Evolutionary conservation across 2,797 vertebrate genomes (phyloP).

Genomic region (Brachymystax lenok): DNA sequence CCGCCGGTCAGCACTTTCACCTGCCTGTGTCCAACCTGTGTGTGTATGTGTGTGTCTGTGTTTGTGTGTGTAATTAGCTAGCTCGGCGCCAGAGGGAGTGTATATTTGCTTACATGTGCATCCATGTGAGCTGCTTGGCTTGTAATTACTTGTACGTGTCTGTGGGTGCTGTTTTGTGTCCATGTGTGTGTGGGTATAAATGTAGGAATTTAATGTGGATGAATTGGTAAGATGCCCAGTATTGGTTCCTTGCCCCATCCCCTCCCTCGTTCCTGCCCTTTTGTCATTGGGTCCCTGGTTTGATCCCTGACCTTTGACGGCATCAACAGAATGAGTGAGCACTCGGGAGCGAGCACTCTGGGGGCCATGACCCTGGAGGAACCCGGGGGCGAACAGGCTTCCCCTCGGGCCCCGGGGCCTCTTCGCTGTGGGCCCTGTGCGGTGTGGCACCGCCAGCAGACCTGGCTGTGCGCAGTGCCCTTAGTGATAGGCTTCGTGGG

Average conservation of each 20-base stretch:
- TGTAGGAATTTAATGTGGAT: conserved; percentile 38
- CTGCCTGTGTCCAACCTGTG: conserved; percentile 54
- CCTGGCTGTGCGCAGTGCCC: conserved; percentile 93
- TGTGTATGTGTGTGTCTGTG: conserved; percentile 23
- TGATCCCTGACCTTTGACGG: conserved; percentile 52
- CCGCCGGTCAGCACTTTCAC: conserved; percentile 41
- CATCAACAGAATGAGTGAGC: conserved; percentile 75
- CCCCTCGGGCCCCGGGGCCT: conserved; percentile 85
- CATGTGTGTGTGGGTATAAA: conserved; percentile 39
- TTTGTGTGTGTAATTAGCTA: conserved; percentile 11
- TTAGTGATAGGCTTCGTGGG: conserved; percentile 94
- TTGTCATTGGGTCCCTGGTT: conserved; percentile 61
- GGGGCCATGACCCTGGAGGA: conserved; percentile 82
- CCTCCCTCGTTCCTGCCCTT: conserved; percentile 58
- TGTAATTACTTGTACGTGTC: conserved; percentile 39
- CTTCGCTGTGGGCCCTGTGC: conserved; percentile 92
- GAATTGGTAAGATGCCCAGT: conserved; percentile 71
- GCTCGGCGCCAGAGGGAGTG: conserved; percentile 67
- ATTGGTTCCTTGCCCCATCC: conserved; percentile 57
- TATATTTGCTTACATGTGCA: conserved; percentile 58
- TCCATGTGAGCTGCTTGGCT: conserved; percentile 52
- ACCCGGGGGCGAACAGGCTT: conserved; percentile 84
- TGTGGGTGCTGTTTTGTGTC: conserved; percentile 45
- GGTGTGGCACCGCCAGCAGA: conserved; percentile 96
- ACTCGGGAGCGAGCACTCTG: conserved; percentile 80